Evolutionary conservation across 2,888 invertebrate species (phyloP).

Genomic region (Sesamia inferens): DNA sequence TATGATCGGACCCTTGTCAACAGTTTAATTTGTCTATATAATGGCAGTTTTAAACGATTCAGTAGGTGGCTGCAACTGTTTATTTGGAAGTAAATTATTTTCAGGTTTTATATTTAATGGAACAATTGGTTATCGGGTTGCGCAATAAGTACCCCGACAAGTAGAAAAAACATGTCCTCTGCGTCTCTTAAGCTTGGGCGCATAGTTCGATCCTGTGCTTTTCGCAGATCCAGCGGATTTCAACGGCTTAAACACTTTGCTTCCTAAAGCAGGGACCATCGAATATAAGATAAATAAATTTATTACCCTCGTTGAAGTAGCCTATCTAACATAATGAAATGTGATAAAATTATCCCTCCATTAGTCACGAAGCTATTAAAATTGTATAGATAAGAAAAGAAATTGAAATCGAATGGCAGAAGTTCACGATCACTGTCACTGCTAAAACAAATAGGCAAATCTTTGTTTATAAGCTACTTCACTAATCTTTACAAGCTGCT

Average conservation of each 20-base stretch:
- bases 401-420: constrained; percentile 30
- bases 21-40: constrained; percentile 54
- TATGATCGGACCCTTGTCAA: constrained; percentile 68
- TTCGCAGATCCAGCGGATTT: not conserved
- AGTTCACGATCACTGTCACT: constrained; percentile 45
- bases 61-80: constrained; percentile 45
- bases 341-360: not conserved
- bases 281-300: not conserved
- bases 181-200: not conserved
- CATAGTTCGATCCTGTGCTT: not conserved
- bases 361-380: not conserved
- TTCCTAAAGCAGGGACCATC: not conserved
- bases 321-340: not conserved
- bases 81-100: constrained; percentile 1
- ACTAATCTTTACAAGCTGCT: constrained; percentile 52
- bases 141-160: too few species aligned
- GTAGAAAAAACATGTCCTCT: too few species aligned
- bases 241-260: not conserved
- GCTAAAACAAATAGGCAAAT: constrained; percentile 39
- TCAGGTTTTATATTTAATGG: not conserved
- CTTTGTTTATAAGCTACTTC: constrained; percentile 54
- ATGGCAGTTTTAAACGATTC: constrained; percentile 46
- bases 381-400: constrained; percentile 18
- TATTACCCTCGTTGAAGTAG: not conserved
- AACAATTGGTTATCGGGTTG: not conserved